Percentiles rank a stretch among this genome's conserved stretches.
Conservation (phyloP, 2,888 invertebrate genomes). For the Diaperis boleti region DNA sequence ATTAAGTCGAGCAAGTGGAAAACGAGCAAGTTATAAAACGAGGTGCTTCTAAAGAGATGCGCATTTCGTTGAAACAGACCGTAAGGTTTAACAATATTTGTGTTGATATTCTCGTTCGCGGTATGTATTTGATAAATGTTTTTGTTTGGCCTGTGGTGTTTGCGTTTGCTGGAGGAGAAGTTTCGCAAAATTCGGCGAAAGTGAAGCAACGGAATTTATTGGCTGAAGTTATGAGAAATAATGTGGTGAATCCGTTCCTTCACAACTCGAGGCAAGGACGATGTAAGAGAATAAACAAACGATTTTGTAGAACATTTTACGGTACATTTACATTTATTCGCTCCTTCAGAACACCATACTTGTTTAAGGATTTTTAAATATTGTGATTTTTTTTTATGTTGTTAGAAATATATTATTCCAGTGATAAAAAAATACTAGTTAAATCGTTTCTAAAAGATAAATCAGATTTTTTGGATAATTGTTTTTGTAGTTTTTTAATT, state of each 20-base stretch:
- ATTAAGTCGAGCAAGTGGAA: neutral
- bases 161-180: neutral
- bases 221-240: neutral
- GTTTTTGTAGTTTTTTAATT: no score
- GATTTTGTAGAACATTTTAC: no score
- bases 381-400: no score
- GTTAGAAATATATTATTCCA: neutral
- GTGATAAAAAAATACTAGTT: neutral
- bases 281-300: slow-evolving; percentile 36
- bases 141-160: slow-evolving; percentile 4
- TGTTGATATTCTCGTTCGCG: neutral
- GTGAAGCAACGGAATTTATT: slow-evolving; percentile 20
- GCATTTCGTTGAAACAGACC: neutral
- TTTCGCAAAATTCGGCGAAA: slow-evolving; percentile 11
- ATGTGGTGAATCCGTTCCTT: slow-evolving; percentile 25
- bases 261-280: slow-evolving; percentile 26
- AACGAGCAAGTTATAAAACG: slow-evolving; percentile 4
- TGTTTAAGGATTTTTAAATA: no score
- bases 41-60: neutral
- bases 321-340: no score
- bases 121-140: slow-evolving; percentile 17
- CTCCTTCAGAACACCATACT: no score
- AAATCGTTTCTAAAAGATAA: no score
- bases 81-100: neutral
- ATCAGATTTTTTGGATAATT: no score